A percentile compares a stretch with the other conserved stretches of the same genome.
Evolutionary conservation across 1,140 invertebrate species (phyloP).

Genomic region (Bradysia coprophila): DNA sequence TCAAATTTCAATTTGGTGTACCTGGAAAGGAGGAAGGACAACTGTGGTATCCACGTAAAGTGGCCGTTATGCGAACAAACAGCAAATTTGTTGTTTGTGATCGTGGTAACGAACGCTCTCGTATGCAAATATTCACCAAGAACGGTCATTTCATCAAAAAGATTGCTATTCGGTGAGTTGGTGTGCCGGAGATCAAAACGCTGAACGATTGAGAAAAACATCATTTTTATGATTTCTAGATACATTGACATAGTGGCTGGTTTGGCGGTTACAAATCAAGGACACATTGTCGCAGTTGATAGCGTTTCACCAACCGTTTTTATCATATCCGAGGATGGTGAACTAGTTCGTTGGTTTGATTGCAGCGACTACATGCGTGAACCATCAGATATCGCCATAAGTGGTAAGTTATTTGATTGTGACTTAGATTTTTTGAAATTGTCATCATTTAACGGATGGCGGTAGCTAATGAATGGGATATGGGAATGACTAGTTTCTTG

Average conservation of each 20-base stretch:
- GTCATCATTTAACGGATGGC: background rate
- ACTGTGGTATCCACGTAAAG: slow-evolving; percentile 91
- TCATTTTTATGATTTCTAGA: slow-evolving; percentile 19
- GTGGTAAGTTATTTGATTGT: slow-evolving; percentile 48
- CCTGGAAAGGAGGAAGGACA: slow-evolving; percentile 89
- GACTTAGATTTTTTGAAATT: slow-evolving; percentile 1
- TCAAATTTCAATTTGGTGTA: slow-evolving; percentile 77
- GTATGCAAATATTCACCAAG: slow-evolving; percentile 91
- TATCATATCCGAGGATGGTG: slow-evolving; percentile 75
- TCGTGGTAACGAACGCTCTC: slow-evolving; percentile 83
- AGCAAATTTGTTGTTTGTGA: slow-evolving; percentile 93
- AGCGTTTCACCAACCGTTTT: slow-evolving; percentile 94
- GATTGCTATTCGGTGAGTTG: slow-evolving; percentile 49
- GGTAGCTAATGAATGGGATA: background rate
- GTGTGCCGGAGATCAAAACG: background rate
- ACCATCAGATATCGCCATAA: slow-evolving; percentile 90
- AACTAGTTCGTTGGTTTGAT: slow-evolving; percentile 86
- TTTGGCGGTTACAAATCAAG: slow-evolving; percentile 72
- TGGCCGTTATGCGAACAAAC: slow-evolving; percentile 72
- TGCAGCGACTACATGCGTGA: slow-evolving; percentile 94
- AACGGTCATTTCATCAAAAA: slow-evolving; percentile 79
- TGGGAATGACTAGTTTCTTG: background rate
- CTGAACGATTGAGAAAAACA: background rate
- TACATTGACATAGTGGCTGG: slow-evolving; percentile 98
- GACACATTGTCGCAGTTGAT: slow-evolving; percentile 91